phyloP scores from a whole-genome alignment of 2,113 vertebrate species.

The Malurus elegans region DNA sequence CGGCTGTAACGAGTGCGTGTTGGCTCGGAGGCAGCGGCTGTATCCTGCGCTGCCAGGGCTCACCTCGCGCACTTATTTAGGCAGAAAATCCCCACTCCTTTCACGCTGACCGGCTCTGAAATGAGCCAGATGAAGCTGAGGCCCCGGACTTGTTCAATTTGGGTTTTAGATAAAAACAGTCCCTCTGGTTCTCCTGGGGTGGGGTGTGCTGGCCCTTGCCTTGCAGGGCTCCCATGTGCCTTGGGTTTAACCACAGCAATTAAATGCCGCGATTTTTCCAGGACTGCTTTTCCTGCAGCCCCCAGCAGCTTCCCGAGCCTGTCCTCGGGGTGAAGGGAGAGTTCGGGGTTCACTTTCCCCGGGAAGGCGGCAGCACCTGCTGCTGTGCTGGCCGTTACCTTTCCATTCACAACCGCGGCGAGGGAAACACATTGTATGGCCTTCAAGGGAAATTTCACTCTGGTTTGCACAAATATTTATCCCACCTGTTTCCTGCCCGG shows the following conservation, averaged over 20 bases:
- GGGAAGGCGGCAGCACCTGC: conserved; percentile 34
- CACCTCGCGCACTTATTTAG: not conserved
- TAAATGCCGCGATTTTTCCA: not conserved
- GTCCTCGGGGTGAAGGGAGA: not conserved
- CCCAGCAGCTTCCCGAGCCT: not conserved
- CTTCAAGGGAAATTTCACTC: conserved; percentile 58
- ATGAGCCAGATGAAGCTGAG: not conserved
- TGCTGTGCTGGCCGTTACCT: not conserved
- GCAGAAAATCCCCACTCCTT: not conserved
- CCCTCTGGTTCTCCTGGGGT: not conserved
- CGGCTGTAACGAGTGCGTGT: not conserved
- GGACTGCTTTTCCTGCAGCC: not conserved
- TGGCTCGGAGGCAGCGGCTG: not conserved
- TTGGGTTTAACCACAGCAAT: not conserved
- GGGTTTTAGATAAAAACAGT: not conserved
- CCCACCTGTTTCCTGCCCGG: conserved; percentile 63
- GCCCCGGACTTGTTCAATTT: not conserved
- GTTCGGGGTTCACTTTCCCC: not conserved
- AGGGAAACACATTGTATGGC: conserved; percentile 56
- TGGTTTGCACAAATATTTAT: conserved; percentile 62
- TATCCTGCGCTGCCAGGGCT: not conserved
- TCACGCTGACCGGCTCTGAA: not conserved
- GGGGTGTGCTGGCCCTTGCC: not conserved
- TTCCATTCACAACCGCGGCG: not conserved
- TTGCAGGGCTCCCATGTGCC: not conserved